Evolutionary conservation across 2,113 vertebrate genomes (phyloP).

Genomic region (Pedetes capensis): DNA sequence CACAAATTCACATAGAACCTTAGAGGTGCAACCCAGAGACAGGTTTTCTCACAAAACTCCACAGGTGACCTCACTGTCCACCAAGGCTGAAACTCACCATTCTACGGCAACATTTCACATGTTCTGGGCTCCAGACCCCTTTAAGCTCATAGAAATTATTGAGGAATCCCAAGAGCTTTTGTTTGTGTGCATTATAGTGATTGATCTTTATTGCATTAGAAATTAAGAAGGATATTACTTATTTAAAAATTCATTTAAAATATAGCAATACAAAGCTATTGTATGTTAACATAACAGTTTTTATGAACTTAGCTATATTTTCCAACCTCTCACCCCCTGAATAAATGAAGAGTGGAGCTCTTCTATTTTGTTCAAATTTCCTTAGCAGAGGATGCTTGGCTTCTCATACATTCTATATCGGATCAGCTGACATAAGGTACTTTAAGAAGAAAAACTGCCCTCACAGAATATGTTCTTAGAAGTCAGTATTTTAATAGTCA

Average conservation of each 20-base stretch:
- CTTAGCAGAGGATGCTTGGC: background rate
- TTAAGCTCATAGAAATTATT: background rate
- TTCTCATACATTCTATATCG: background rate
- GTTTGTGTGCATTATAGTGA: background rate
- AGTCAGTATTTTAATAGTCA: background rate
- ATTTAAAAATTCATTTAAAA: background rate
- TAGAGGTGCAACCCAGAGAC: background rate
- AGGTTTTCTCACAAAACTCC: background rate
- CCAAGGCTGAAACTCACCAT: background rate
- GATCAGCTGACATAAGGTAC: background rate
- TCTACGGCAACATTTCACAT: background rate
- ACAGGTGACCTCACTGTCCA: background rate
- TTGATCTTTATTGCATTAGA: background rate
- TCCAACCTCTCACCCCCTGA: background rate
- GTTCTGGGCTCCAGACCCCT: background rate
- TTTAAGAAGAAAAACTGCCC: background rate
- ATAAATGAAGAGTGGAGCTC: background rate
- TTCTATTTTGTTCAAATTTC: background rate
- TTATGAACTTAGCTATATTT: background rate
- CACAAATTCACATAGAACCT: background rate
- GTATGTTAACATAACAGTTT: background rate
- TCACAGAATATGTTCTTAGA: background rate
- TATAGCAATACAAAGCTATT: background rate
- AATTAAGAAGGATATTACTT: conserved; percentile 4
- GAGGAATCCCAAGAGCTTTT: background rate